phyloP scores from a whole-genome alignment of 2,888 invertebrate genomes.

The Minunthozetes semirufus region DNA sequence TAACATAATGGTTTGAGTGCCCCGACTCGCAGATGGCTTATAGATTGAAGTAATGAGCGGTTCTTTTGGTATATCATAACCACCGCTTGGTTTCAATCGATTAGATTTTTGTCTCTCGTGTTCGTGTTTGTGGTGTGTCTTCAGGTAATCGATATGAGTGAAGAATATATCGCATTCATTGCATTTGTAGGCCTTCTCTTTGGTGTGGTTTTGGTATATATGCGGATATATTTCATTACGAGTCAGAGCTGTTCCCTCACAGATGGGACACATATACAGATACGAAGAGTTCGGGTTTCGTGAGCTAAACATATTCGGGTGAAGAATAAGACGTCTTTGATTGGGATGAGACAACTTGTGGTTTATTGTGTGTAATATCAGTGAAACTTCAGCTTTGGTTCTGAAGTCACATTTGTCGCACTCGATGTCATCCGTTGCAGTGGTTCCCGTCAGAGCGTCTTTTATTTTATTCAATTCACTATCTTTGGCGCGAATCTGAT shows the following conservation, averaged over 20 bases:
- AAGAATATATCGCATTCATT: conserved; percentile 18
- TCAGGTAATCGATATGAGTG: conserved; percentile 20
- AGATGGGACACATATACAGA: conserved; percentile 10
- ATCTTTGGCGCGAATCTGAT: background rate
- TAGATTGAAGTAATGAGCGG: background rate
- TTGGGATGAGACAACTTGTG: conserved; percentile 20
- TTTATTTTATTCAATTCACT: background rate
- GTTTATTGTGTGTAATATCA: background rate
- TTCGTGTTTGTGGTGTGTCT: conserved; percentile 8
- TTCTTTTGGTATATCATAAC: conserved; percentile 2
- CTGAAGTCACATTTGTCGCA: conserved; percentile 12
- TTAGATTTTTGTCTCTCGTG: background rate
- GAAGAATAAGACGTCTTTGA: background rate
- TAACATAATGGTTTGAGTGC: conserved; percentile 1
- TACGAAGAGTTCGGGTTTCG: conserved; percentile 8
- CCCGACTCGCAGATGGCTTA: background rate
- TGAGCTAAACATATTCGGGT: background rate
- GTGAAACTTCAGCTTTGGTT: conserved; percentile 1
- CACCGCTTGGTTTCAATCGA: background rate
- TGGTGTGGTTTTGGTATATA: conserved; percentile 10
- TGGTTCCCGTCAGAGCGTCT: background rate
- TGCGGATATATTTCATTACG: background rate
- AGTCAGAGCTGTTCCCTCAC: conserved; percentile 12
- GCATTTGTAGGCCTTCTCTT: conserved; percentile 15
- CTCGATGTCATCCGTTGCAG: background rate